phyloP scores from a whole-genome alignment of 2,888 invertebrate genomes.

The Euclidia mi region DNA sequence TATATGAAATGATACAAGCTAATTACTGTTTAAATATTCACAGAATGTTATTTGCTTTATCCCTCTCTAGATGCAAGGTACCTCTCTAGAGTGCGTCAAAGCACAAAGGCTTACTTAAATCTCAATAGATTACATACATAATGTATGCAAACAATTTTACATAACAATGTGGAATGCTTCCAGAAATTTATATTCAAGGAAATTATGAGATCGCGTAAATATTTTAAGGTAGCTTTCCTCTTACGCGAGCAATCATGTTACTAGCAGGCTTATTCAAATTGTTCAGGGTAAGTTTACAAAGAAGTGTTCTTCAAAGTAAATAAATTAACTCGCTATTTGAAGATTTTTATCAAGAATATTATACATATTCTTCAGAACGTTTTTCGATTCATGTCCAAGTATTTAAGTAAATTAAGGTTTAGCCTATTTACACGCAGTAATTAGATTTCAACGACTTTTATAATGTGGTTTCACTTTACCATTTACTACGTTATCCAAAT shows the following conservation, averaged over 20 bases:
- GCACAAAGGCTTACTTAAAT: conserved; percentile 5
- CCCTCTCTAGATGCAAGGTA: neutral
- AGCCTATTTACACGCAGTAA: no score
- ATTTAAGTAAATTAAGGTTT: no score
- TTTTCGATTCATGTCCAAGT: no score
- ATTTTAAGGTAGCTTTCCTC: conserved; percentile 2
- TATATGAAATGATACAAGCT: no score
- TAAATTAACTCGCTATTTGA: no score
- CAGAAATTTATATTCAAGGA: conserved; percentile 4
- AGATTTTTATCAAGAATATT: no score
- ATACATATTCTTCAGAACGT: no score
- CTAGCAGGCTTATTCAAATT: neutral
- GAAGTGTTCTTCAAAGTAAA: neutral
- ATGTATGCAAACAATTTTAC: conserved; percentile 12
- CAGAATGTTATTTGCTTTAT: neutral
- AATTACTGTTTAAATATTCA: no score
- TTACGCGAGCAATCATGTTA: neutral
- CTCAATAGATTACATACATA: neutral
- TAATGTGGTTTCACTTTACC: no score
- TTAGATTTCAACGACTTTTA: no score
- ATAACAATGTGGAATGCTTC: neutral
- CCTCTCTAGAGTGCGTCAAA: conserved; percentile 1
- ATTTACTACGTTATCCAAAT: no score
- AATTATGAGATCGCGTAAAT: conserved; percentile 6
- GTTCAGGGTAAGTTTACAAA: neutral